Conservation (phyloP, 2,888 invertebrate species). For the Ophonus ardosiacus region DNA sequence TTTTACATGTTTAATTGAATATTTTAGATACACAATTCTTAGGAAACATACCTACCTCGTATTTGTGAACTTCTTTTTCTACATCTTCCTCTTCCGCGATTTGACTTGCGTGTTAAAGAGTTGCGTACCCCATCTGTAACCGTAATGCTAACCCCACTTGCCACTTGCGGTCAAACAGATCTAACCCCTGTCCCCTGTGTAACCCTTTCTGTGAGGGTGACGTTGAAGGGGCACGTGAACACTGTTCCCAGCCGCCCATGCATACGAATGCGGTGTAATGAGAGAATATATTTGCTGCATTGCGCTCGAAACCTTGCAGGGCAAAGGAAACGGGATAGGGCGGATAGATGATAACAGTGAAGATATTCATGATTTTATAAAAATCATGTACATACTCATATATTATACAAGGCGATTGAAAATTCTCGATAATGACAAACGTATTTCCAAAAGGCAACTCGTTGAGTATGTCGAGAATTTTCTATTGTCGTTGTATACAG, state of each 20-base stretch:
- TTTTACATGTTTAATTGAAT: no score
- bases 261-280: constrained; percentile 47
- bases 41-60: no score
- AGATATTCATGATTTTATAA: no score
- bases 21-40: no score
- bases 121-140: neutral
- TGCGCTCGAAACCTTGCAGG: neutral
- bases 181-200: neutral
- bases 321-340: neutral
- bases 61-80: no score
- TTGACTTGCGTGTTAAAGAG: neutral
- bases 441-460: no score
- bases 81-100: neutral
- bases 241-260: neutral
- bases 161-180: neutral
- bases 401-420: no score
- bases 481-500: no score
- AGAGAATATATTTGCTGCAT: constrained; percentile 27
- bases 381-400: no score
- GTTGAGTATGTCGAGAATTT: no score
- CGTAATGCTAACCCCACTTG: neutral
- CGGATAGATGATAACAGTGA: neutral
- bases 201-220: neutral
- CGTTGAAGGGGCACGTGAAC: neutral
- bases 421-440: no score